Evolutionary conservation across 2,888 invertebrate species (phyloP), one percentile per base, ranked within the genome.

Genomic region (Spialia ferax): DNA sequence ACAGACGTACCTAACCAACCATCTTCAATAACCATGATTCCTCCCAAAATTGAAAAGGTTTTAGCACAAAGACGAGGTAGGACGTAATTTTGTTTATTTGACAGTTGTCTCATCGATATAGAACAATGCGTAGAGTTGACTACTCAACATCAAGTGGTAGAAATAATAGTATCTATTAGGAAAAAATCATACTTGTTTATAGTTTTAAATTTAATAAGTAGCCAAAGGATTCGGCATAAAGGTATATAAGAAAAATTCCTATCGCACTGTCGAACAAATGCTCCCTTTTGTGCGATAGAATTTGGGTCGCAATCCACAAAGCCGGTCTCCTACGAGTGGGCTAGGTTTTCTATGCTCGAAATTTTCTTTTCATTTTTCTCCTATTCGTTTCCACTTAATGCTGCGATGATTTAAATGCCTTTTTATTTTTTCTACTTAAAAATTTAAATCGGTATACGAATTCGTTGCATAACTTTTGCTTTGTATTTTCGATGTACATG

Each of bases 291-390:
- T 67, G 45, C 55, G 45, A 55, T 67, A 67, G 66, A 55, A 67
- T 61, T 67, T 61, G 61, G 66, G 66, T 61, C 66, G 63, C 38
- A 26, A 54, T 54, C 54, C 54, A 61, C 45, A 67, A 60, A 66
- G 59, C 65, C 48, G 48, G 38, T 65, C 59, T 57, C 32, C 60
- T 42, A 45, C 60, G 29, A 61, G 32, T 67, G 61, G 45, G 18
- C 54, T 42, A 54, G 52, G 29, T 20, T 66, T 66, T 61, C 38
- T 61, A 64, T 64, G 61, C 66, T 55, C 66, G n/a, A 67, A 67
- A 67, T 61, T 67, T 66, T 48, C 55, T 67, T 67, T 67, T 67
- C 55, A 67, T 61, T 61, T 59, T 66, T 42, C 42, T 42, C 42
- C 54, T 54, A 32, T 67, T 55, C 52, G 60, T 45, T 59, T 60